Conservation (phyloP, 2,888 invertebrate genomes). For the Fragum whitleyi region DNA sequence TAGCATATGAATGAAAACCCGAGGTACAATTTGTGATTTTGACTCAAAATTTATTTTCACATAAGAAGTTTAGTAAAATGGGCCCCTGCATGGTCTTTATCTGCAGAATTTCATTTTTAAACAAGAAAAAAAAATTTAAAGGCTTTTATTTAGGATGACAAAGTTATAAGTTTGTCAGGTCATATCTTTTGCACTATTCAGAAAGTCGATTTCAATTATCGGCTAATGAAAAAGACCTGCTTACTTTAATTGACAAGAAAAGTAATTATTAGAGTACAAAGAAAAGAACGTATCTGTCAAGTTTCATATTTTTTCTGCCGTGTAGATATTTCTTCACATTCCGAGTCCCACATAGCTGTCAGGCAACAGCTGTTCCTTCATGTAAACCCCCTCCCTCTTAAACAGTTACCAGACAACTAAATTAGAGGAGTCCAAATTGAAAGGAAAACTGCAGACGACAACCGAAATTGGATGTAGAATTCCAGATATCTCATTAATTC, state of each 20-base stretch:
- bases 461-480: background rate
- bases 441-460: no score
- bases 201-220: background rate
- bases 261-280: background rate
- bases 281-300: background rate
- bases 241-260: slow-evolving; percentile 1
- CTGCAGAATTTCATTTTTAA: no score
- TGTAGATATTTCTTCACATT: background rate
- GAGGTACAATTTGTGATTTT: no score
- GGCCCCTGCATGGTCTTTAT: no score
- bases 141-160: no score
- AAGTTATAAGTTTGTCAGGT: no score
- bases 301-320: background rate
- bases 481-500: no score
- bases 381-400: slow-evolving; percentile 7
- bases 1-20: no score
- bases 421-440: background rate
- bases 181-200: no score
- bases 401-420: background rate
- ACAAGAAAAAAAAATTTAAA: no score
- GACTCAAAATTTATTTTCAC: no score
- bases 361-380: slow-evolving; percentile 3
- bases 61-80: no score
- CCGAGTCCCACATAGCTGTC: slow-evolving; percentile 16
- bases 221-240: background rate